Evolutionary conservation across 2,888 invertebrate species (phyloP), one percentile per base, ranked within the genome.

Genomic region (Patella pellucida): DNA sequence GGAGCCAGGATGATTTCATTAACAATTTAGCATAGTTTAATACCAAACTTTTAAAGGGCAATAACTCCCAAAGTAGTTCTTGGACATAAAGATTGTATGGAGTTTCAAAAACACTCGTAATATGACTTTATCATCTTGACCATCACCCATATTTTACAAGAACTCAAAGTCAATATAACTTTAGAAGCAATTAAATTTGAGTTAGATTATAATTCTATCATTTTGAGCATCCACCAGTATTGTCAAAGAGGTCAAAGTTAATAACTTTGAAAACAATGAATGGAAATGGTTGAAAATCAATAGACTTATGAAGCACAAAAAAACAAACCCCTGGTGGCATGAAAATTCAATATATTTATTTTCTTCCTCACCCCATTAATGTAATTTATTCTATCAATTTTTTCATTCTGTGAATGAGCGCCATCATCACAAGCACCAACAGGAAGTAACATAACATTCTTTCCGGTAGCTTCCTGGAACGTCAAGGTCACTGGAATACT

Each of bases 321-420:
- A 54, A 14, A 16, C 23, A 69, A 4, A 52, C 68, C 27, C 70
- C 41, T 23, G 67, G 9, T 72, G 19, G 31, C 2, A 15, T 15
- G 3, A 19, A n/a, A n/a, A 41, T 41, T 71, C 19, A 27, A 41
- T 41, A 41, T 3, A 41, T 7, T 41, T 41, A 7, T 41, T 41
- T 41, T 41, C 41, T 41, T 12, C 73, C 85, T 79, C 76, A 90
- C 97, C 86, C 98, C 98, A 92, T 97, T 94, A 83, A 98, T 95
- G 88, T 98, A 98, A 92, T 98, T 98, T 82, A 94, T 93, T 78
- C 95, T 92, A 92, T 98, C 95, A 85, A 99, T 93, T 91, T 99
- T 99, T 92, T 99, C 99, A 92, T 99, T 99, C 92, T 99, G 97
- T 16, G 98, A 98, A 92, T 99, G 99, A 78, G 99, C 98, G 85